These are phyloP conservation scores for Gymnothorax reevesii DNA, from an alignment of 2,797 vertebrate species.

Conservation along the genomic window DNA sequence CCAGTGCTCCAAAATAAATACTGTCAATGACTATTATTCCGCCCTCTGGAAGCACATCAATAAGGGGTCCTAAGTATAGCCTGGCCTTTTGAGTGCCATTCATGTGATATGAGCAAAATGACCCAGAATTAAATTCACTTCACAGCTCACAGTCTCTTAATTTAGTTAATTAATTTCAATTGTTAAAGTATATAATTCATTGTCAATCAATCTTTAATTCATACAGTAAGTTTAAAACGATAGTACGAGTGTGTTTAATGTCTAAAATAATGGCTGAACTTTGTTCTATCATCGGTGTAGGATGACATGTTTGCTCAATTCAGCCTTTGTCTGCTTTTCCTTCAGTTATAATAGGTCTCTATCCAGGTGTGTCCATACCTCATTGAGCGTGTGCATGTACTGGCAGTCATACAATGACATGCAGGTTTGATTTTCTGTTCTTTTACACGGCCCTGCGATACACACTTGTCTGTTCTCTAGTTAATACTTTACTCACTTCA, in stretches of 20 bases:
- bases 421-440: not conserved
- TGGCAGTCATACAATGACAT: not conserved
- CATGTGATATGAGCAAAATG: not conserved
- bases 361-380: no score
- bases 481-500: conserved; percentile 30
- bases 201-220: not conserved
- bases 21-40: not conserved
- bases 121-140: not conserved
- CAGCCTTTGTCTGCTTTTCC: no score
- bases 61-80: not conserved
- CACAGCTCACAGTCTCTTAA: not conserved
- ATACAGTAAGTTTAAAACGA: not conserved
- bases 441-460: conserved; percentile 14
- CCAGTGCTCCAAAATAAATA: not conserved
- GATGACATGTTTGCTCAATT: no score
- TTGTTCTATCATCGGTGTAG: not conserved
- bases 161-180: not conserved
- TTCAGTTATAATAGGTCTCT: no score
- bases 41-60: not conserved
- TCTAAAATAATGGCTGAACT: not conserved
- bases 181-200: not conserved
- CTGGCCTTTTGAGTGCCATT: not conserved
- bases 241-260: not conserved
- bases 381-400: not conserved
- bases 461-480: conserved; percentile 35